Evolutionary conservation across 2,797 vertebrate species (phyloP).

Genomic region (Muscicapa comitata): DNA sequence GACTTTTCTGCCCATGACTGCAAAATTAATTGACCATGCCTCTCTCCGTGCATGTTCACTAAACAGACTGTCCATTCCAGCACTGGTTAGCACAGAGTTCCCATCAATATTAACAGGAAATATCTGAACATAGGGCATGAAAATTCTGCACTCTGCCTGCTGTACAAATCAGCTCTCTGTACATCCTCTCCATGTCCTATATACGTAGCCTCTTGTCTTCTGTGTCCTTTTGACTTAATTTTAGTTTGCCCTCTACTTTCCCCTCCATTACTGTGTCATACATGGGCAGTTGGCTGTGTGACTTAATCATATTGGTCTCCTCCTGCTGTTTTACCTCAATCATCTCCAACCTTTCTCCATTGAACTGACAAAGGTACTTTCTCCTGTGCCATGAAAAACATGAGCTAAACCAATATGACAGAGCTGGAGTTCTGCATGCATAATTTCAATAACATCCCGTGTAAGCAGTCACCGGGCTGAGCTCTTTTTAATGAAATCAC

Average conservation of each 20-base stretch:
- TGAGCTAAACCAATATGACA: slow-evolving; percentile 6
- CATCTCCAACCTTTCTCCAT: slow-evolving; percentile 51
- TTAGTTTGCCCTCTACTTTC: slow-evolving; percentile 49
- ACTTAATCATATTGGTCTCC: slow-evolving; percentile 32
- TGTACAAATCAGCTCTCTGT: neutral
- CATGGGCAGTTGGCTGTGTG: slow-evolving; percentile 47
- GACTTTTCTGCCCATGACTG: neutral
- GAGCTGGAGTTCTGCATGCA: slow-evolving; percentile 7
- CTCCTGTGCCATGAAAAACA: neutral
- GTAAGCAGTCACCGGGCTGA: slow-evolving; percentile 1
- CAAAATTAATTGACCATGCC: slow-evolving; percentile 29
- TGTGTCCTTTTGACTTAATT: slow-evolving; percentile 45
- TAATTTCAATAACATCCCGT: neutral
- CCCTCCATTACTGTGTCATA: slow-evolving; percentile 37
- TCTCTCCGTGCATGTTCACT: neutral
- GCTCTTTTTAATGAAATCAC: slow-evolving; percentile 22
- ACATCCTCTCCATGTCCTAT: neutral
- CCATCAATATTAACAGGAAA: neutral
- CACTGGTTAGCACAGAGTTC: neutral
- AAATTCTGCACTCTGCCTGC: neutral
- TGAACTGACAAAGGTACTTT: slow-evolving; percentile 42
- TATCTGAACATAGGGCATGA: neutral
- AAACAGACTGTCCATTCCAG: neutral
- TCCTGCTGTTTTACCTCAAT: slow-evolving; percentile 56
- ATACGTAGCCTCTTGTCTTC: slow-evolving; percentile 1